These are phyloP conservation scores for Dicranocentrus wangi DNA, from an alignment of 2,888 invertebrate species.

Conservation along the genomic window DNA sequence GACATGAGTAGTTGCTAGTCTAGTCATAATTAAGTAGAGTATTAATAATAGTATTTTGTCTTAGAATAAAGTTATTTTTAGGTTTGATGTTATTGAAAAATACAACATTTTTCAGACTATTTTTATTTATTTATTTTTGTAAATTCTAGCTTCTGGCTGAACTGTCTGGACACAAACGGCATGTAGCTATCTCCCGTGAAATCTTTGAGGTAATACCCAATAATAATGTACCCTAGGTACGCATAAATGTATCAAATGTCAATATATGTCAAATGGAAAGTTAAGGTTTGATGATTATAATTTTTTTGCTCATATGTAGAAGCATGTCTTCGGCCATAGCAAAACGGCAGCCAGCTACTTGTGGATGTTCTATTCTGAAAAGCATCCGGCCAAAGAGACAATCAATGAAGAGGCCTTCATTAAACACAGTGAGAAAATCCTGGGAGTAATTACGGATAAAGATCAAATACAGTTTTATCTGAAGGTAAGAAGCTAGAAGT, in stretches of 20 bases:
- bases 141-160: slow-evolving; percentile 38
- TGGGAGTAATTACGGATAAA: slow-evolving; percentile 76
- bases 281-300: slow-evolving; percentile 15
- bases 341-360: slow-evolving; percentile 56
- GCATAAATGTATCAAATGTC: background rate
- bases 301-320: slow-evolving; percentile 76
- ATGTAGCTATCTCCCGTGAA: slow-evolving; percentile 36
- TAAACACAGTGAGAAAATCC: slow-evolving; percentile 82
- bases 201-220: slow-evolving; percentile 45
- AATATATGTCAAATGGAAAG: background rate
- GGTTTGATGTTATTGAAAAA: too few species aligned
- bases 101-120: too few species aligned
- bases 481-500: slow-evolving; percentile 73
- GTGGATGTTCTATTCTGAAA: slow-evolving; percentile 63
- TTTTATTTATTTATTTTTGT: background rate
- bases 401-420: slow-evolving; percentile 79
- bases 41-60: background rate
- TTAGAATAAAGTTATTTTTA: too few species aligned
- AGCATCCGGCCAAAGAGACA: slow-evolving; percentile 76
- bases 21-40: background rate
- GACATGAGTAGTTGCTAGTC: background rate
- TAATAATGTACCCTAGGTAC: background rate
- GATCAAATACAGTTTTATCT: slow-evolving; percentile 74
- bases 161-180: slow-evolving; percentile 42
- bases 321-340: slow-evolving; percentile 79